These are phyloP conservation scores for Hybos culiciformis DNA, from an alignment of 2,888 invertebrate species.

Conservation along the genomic window DNA sequence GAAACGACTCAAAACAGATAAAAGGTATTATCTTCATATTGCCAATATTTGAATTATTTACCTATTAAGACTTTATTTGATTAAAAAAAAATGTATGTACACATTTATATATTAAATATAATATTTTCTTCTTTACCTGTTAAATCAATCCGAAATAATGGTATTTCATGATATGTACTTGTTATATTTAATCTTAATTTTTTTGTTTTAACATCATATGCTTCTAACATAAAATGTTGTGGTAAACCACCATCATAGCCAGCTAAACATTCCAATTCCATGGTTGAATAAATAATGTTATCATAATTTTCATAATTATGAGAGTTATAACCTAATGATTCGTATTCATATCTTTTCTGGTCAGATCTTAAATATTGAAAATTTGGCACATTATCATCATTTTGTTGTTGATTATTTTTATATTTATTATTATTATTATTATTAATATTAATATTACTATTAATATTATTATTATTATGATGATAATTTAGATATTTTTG, in stretches of 20 bases:
- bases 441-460: too few relatives aligned
- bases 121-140: constrained; percentile 22
- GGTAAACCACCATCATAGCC: constrained; percentile 84
- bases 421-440: too few relatives aligned
- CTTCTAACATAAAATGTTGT: constrained; percentile 72
- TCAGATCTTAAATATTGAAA: constrained; percentile 13
- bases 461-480: too few relatives aligned
- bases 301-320: constrained; percentile 28
- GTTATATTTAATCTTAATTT: constrained; percentile 55
- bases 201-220: constrained; percentile 60
- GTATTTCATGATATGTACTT: constrained; percentile 43
- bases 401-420: too few relatives aligned
- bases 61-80: background rate
- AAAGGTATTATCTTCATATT: background rate
- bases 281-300: constrained; percentile 35
- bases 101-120: background rate
- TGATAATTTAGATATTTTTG: too few relatives aligned
- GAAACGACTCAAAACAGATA: background rate
- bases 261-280: constrained; percentile 72
- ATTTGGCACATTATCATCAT: constrained; percentile 9
- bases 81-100: background rate
- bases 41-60: background rate
- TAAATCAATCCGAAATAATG: constrained; percentile 44
- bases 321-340: background rate
- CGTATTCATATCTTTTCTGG: background rate